Conservation (phyloP, 2,797 vertebrate species). For the Gambelia wislizenii region DNA sequence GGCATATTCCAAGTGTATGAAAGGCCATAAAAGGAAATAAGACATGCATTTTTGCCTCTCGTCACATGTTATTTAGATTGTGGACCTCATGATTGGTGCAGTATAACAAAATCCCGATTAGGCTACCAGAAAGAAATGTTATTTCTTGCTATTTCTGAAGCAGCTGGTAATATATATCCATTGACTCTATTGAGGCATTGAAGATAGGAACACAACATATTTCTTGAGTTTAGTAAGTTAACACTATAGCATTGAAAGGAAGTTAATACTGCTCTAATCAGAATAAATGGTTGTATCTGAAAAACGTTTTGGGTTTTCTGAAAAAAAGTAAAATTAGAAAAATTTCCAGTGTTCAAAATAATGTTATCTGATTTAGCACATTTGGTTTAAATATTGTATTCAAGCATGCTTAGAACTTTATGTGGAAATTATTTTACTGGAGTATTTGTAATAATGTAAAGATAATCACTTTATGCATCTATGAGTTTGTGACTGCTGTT, state of each 20-base stretch:
- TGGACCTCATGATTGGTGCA: background rate
- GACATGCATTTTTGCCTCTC: background rate
- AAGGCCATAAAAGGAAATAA: conserved; percentile 60
- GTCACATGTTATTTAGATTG: conserved; percentile 49
- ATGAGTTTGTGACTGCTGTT: background rate
- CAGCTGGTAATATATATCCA: background rate
- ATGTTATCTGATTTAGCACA: too few species aligned
- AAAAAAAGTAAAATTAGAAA: background rate
- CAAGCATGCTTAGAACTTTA: too few species aligned
- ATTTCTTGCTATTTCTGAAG: conserved; percentile 10
- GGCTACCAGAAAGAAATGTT: conserved; percentile 41
- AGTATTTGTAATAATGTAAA: too few species aligned
- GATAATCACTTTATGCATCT: background rate
- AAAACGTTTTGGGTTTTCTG: background rate
- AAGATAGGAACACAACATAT: background rate
- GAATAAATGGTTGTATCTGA: background rate
- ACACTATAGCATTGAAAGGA: background rate
- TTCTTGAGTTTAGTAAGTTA: background rate
- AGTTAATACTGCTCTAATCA: background rate
- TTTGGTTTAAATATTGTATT: too few species aligned
- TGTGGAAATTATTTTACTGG: too few species aligned
- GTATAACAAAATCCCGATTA: background rate
- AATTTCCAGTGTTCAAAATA: too few species aligned
- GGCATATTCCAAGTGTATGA: conserved; percentile 1
- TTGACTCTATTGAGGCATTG: background rate